Percentiles rank a stretch among this genome's conserved stretches.
phyloP scores from a whole-genome alignment of 2,888 invertebrate genomes.

The Helobdella robusta region DNA sequence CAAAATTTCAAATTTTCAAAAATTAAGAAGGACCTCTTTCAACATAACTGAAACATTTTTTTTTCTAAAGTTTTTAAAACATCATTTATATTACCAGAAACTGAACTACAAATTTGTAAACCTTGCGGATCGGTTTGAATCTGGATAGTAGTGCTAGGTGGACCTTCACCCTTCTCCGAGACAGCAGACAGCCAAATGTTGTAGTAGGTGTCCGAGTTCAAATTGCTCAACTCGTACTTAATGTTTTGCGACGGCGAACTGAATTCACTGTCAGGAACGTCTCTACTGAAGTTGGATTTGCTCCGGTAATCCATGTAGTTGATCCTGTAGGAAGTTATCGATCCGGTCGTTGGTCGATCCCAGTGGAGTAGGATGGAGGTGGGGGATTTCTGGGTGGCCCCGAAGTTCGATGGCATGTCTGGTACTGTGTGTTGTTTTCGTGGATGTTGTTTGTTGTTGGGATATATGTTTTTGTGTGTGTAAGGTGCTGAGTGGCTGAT shows the following conservation, averaged over 20 bases:
- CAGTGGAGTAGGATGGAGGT: slow-evolving; percentile 82
- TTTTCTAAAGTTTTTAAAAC: too few relatives aligned
- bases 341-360: slow-evolving; percentile 74
- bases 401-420: slow-evolving; percentile 34
- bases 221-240: slow-evolving; percentile 69
- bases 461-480: too few relatives aligned
- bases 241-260: slow-evolving; percentile 32
- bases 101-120: slow-evolving; percentile 44
- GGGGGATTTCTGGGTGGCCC: slow-evolving; percentile 54
- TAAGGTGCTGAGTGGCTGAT: too few relatives aligned
- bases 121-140: slow-evolving; percentile 94
- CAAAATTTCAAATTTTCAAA: too few relatives aligned
- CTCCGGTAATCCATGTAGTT: slow-evolving; percentile 68
- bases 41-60: too few relatives aligned
- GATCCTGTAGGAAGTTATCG: slow-evolving; percentile 87
- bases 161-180: slow-evolving; percentile 71
- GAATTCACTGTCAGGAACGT: slow-evolving; percentile 34
- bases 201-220: slow-evolving; percentile 90
- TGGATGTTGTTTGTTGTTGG: too few relatives aligned
- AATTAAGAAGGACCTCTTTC: too few relatives aligned
- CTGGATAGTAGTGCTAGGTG: slow-evolving; percentile 85
- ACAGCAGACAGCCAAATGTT: slow-evolving; percentile 91
- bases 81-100: too few relatives aligned
- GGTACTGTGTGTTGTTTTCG: too few relatives aligned
- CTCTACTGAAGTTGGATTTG: slow-evolving; percentile 41